Base-by-base conservation (phyloP, 2,888 invertebrate genomes). In the Anthoptus insignis region DNA sequence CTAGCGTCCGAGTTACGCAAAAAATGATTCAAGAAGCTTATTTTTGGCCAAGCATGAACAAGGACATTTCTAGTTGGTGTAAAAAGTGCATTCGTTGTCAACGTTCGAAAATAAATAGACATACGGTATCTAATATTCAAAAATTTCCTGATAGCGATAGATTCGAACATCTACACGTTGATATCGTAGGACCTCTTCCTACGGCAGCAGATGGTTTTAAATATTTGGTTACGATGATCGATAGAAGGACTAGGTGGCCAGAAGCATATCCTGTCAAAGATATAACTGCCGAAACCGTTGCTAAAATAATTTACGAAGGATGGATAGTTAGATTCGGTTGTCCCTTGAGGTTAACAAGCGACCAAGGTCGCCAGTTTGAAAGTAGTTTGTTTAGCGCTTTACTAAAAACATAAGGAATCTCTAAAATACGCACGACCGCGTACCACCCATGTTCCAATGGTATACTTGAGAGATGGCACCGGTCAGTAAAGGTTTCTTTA, bases 221-320 rank as follows among this genome's bases (percentile, higher is more conserved):
- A 2, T 79, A 79, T 24, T 70, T 70, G 19, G 65, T 77, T 2
- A 76, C 75, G 0, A 71, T 72, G 5, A 65, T 76, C 14, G 77
- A 77, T 56, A 63, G 75, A 3, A 67, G 64, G 21, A 73, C 76
- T 0, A 57, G 72, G 13, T 76, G 76, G 76, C 75, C 76, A 0
- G 76, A 77, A 42, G 75, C 68, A 0, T 34, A 65, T 14, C 71
- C 71, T 0, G 32, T 71, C 11, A 29, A 60, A 19, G 65, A 72
- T 3, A 73, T 75, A 2, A 64, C 68, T 5, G 67, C 73, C 2
- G 67, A 75, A 45, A 65, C 52, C 1, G 58, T 66, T 1, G 75
- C 79, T 0, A 61, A 71, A 3, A 59, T 59, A 27, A 76, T 77
- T 64, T 75, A 64, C 67, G 49, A 21, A 1, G 49, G 63, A 7